phyloP scores from a whole-genome alignment of 53 echinoderm and acorn worm species.

The Paracentrotus lividus region DNA sequence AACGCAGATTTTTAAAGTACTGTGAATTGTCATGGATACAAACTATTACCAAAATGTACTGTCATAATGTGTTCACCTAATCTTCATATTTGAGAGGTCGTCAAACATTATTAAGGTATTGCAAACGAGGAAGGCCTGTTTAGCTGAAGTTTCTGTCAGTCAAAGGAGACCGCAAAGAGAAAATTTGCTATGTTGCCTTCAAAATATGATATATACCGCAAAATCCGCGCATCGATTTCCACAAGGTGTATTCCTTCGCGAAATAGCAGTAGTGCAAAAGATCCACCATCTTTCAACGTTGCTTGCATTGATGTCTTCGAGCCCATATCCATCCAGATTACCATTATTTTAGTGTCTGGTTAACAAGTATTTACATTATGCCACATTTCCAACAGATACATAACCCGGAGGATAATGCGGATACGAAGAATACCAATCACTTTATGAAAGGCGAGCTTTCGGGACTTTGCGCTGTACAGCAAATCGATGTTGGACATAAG shows the following conservation, averaged over 20 bases:
- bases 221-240: not conserved
- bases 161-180: not conserved
- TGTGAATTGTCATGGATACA: slow-evolving; percentile 65
- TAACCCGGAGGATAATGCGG: not conserved
- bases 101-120: slow-evolving; percentile 65
- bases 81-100: slow-evolving; percentile 59
- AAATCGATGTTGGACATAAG: not conserved
- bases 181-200: not conserved
- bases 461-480: not conserved
- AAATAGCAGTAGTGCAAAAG: not conserved
- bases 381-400: not conserved
- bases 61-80: slow-evolving; percentile 54
- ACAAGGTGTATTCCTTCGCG: not conserved
- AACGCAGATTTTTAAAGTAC: slow-evolving; percentile 61
- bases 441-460: not conserved
- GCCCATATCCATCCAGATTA: not conserved
- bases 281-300: not conserved
- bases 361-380: not conserved
- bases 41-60: slow-evolving; percentile 62
- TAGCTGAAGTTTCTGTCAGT: not conserved
- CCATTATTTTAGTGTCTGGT: too few species aligned
- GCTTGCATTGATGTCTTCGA: not conserved
- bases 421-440: not conserved
- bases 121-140: slow-evolving; percentile 8
- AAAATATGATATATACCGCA: not conserved